Evolutionary conservation across 2,797 vertebrate genomes (phyloP).

Genomic region (Acrossocheilus wenchowensis): DNA sequence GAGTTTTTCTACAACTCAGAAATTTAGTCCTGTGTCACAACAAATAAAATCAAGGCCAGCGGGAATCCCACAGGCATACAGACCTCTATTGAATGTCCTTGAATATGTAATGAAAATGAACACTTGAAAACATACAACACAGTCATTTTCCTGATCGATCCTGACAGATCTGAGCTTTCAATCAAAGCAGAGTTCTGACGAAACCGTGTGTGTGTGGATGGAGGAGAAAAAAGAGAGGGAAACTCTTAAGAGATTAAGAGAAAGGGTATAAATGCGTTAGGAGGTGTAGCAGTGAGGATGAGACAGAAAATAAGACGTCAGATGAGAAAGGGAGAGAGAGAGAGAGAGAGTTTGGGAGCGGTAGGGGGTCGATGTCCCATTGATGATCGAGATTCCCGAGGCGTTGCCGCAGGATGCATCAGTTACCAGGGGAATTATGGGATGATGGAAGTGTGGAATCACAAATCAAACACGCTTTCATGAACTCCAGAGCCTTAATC

Average conservation of each 20-base stretch:
- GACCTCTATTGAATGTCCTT: slow-evolving; percentile 23
- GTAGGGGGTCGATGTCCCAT: slow-evolving; percentile 43
- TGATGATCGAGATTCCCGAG: slow-evolving; percentile 39
- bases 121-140: slow-evolving; percentile 6
- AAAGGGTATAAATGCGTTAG: slow-evolving; percentile 7
- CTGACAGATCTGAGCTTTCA: slow-evolving; percentile 32
- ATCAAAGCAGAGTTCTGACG: slow-evolving; percentile 10
- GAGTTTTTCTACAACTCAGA: slow-evolving; percentile 2
- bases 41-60: slow-evolving; percentile 30
- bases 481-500: slow-evolving; percentile 24
- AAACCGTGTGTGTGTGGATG: background rate
- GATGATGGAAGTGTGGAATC: slow-evolving; percentile 56
- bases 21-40: slow-evolving; percentile 2
- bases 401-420: slow-evolving; percentile 42
- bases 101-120: slow-evolving; percentile 5
- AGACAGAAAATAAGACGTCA: slow-evolving; percentile 20
- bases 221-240: background rate
- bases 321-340: background rate
- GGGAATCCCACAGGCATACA: slow-evolving; percentile 7
- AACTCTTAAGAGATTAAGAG: slow-evolving; percentile 7
- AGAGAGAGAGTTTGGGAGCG: slow-evolving; percentile 27
- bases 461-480: slow-evolving; percentile 30
- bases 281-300: background rate
- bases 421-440: slow-evolving; percentile 56
- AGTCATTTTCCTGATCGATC: slow-evolving; percentile 3